These are phyloP conservation scores for Graptemys geographica DNA, from an alignment of 2,797 vertebrate genomes.

Conservation along the genomic window DNA sequence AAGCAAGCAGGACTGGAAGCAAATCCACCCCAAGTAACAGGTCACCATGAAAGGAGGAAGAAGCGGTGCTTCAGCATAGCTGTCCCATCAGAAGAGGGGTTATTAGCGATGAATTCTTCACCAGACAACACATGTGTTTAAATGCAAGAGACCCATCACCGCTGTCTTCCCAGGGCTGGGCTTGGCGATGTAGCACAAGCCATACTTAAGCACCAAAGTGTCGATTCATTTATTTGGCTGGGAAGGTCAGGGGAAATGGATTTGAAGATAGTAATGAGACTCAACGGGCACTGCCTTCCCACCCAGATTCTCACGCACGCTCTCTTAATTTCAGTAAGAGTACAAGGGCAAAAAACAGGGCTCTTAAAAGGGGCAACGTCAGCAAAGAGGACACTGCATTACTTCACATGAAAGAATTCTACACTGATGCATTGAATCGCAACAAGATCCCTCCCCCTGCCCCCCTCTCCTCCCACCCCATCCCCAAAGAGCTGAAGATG, in stretches of 20 bases:
- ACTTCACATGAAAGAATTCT: not conserved
- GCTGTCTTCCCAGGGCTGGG: not conserved
- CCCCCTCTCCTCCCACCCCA: not conserved
- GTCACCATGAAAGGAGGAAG: fast-evolving
- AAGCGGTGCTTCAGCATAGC: not conserved
- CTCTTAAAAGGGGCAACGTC: fast-evolving
- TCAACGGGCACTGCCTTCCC: not conserved
- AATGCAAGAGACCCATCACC: fast-evolving
- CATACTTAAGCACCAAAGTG: not conserved
- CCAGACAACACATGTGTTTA: fast-evolving
- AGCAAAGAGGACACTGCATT: not conserved
- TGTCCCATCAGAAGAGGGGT: not conserved
- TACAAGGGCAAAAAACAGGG: not conserved
- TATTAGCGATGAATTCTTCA: not conserved
- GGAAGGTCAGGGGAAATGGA: not conserved
- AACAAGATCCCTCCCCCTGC: not conserved
- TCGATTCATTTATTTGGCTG: not conserved
- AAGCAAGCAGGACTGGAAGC: not conserved
- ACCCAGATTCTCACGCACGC: fast-evolving
- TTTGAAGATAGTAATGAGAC: not conserved
- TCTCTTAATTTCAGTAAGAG: fast-evolving
- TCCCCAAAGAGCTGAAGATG: not conserved
- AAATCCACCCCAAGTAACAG: not conserved
- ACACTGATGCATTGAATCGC: not conserved
- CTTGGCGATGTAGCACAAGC: not conserved